Conservation (phyloP, 2,888 invertebrate genomes). For the Cheilosia urbana region DNA sequence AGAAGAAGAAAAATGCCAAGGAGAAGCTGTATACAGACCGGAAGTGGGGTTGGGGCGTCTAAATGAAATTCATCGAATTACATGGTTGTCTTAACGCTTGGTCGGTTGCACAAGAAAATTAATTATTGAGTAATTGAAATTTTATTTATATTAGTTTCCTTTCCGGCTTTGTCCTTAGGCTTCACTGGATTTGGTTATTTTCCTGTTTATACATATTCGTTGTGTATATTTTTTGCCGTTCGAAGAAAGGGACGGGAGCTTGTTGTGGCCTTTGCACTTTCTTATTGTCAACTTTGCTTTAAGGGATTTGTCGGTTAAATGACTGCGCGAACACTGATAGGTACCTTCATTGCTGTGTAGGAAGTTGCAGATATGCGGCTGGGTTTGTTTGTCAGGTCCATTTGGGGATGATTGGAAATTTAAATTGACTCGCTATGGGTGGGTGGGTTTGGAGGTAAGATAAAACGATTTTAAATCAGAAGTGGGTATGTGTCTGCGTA, state of each 20-base stretch:
- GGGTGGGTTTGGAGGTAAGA: too few relatives aligned
- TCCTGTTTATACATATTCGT: conserved; percentile 61
- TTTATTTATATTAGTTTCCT: conserved; percentile 84
- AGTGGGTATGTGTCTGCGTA: too few relatives aligned
- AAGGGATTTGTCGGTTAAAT: conserved; percentile 68
- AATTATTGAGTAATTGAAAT: conserved; percentile 84
- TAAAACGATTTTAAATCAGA: too few relatives aligned
- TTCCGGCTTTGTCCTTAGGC: conserved; percentile 76
- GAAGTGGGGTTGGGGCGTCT: conserved; percentile 39
- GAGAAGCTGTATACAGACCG: conserved; percentile 43
- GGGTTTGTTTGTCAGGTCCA: conserved; percentile 8
- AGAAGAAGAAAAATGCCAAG: conserved; percentile 41
- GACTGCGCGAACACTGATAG: conserved; percentile 27
- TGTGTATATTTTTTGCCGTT: conserved; percentile 12
- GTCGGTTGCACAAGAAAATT: conserved; percentile 83
- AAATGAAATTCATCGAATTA: conserved; percentile 75
- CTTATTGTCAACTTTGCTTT: conserved; percentile 53
- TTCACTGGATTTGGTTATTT: conserved; percentile 68
- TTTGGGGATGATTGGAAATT: not conserved
- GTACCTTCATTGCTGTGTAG: too few relatives aligned
- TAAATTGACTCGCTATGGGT: conserved; percentile 6
- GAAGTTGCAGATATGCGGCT: not conserved
- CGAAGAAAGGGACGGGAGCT: not conserved
- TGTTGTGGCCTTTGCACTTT: conserved; percentile 25
- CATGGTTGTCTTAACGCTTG: conserved; percentile 81